Base-by-base conservation (phyloP, 2,113 vertebrate genomes). In the Phaethon lepturus region DNA sequence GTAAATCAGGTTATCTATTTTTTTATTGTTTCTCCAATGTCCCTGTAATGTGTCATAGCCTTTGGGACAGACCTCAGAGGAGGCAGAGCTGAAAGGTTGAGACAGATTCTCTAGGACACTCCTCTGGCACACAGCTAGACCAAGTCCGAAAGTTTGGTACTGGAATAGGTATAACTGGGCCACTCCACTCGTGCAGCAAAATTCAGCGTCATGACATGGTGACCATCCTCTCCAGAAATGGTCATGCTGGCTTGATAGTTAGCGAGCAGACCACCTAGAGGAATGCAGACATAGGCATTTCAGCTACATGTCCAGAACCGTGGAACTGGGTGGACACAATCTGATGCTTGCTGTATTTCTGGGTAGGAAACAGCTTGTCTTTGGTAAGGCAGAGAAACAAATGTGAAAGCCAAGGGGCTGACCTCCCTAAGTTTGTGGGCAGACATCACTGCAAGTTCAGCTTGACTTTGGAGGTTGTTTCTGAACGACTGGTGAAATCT, bases 221-320 rank as follows among this genome's bases (percentile, higher is more conserved):
- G 56, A 16, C 31, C n/a, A 6, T 22, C 50, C 81, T 59, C 44
- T 58, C 52, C 59, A 73, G 52, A 85, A 59, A 33, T 1, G 26
- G 26, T 40, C 50, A 11, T 4, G 3, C 31, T 64, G 52, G 13
- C 10, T 20, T 33, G 14, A 19, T 26, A 26, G 45, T 22, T 64
- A 47, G 47, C 10, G n/a, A 40, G 40, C 35, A 33, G 63, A 53
- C 5, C 69, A 45, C 20, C 38, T 17, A 45, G 45, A 86, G 9
- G 29, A 74, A 81, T 7, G 16, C n/a, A 49, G 68, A 17, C 33
- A 11, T 4, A 40, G 0, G 0, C 6, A 8, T 35, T 55, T 35
- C 68, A 49, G 40, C 24, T 12, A 31, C 25, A 17, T 16, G 6
- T 56, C 18, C 23, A 44, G 55, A 55, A 75, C 56, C 12, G 2